Base-by-base conservation (phyloP, 2,888 invertebrate genomes). In the Carterocephalus palaemon region DNA sequence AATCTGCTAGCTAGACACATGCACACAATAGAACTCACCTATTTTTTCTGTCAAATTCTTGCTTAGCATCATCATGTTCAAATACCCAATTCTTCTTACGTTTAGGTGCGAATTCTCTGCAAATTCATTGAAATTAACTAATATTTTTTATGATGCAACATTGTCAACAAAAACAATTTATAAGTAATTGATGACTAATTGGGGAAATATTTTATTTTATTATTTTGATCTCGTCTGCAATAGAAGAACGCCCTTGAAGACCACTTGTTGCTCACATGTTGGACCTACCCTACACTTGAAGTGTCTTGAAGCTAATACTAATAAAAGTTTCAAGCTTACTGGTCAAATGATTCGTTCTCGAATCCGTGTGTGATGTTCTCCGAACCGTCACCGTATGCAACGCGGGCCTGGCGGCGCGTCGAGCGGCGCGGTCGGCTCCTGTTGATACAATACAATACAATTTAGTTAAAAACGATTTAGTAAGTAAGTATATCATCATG, bases 41-140 rank as follows among this genome's bases (percentile, higher is more conserved):
- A 31, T 49, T 51, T 8, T 50, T 47, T 9, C 52, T 54, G 24
- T 72, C 68, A 4, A 17, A 52, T 8, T 67, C 67, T 0, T 60
- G 53, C 5, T 54, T 56, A 1, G 26, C 45, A 9, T 71, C 71
- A 1, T 70, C 69, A 0, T 54, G 56, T 4, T 59, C 53, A 3
- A 56, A 53, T 1, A 66, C 62, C n/a, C 62, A 53, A 5, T 54
- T 59, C 43, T 62, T 62, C 49, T 67, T 64, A 10, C 70, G 67
- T 32, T 68, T 64, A 0, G 59, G 51, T 1, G 60, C 59, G 48
- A 64, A 54, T 26, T 53, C 57, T 40, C 68, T 70, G 46, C 1
- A 28, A 52, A 26, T 36, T 33, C 38, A 22, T 6, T 10, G 13
- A 28, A 17, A 26, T 15, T 38, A 6, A 38, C 38, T 28, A 28